Percentiles rank a stretch among this genome's conserved stretches.
Evolutionary conservation across 2,797 vertebrate genomes (phyloP).

Genomic region (Sphenopsis melanotis): DNA sequence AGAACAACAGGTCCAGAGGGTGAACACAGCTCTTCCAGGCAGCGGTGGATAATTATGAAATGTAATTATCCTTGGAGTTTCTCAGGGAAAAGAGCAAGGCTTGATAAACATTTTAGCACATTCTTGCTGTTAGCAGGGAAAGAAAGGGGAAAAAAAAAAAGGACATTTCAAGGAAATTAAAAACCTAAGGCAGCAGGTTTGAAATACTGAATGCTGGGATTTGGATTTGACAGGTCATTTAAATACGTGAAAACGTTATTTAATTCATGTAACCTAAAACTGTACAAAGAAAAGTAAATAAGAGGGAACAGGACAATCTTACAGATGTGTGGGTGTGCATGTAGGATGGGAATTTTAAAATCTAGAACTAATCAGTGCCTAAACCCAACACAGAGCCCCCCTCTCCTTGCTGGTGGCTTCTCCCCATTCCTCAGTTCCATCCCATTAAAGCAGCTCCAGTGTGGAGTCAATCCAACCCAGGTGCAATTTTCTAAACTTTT

Average conservation of each 20-base stretch:
- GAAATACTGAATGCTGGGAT: neutral
- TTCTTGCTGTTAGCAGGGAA: neutral
- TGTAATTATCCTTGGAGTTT: slow-evolving; percentile 66
- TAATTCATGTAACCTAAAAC: neutral
- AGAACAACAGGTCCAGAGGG: slow-evolving; percentile 56
- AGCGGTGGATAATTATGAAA: slow-evolving; percentile 62
- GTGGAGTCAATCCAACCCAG: neutral
- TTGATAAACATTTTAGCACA: slow-evolving; percentile 49
- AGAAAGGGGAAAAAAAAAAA: neutral
- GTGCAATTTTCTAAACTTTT: neutral
- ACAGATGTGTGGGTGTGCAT: neutral
- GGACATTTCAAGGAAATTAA: slow-evolving; percentile 30
- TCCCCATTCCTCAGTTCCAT: neutral
- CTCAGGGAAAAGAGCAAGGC: slow-evolving; percentile 58
- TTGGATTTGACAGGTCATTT: neutral
- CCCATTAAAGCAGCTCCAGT: neutral
- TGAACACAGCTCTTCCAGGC: slow-evolving; percentile 26
- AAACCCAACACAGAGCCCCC: accelerated
- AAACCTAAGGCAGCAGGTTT: neutral
- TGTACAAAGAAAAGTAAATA: neutral
- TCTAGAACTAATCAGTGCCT: neutral
- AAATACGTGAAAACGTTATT: neutral
- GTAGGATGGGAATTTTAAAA: neutral
- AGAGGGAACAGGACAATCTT: neutral
- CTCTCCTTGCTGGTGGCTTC: neutral